A percentile compares a stretch with the other conserved stretches of the same genome.
phyloP scores from a whole-genome alignment of 2,113 vertebrate genomes.

The Anoplopoma fimbria region DNA sequence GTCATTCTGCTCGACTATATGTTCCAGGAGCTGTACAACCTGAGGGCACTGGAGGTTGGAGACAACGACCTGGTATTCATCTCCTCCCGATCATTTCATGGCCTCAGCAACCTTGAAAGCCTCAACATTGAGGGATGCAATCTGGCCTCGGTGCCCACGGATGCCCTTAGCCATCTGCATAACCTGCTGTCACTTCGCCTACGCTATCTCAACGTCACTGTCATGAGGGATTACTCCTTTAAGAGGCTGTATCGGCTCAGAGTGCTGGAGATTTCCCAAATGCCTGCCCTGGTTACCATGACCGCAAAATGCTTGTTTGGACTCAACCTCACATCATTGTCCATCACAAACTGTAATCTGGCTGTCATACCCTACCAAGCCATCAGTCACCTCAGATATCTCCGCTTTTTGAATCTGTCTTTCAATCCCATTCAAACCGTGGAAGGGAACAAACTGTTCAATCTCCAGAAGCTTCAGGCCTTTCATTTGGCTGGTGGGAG shows the following conservation, averaged over 20 bases:
- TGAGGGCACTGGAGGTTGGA: slow-evolving; percentile 96
- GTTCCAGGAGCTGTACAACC: slow-evolving; percentile 98
- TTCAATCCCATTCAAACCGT: slow-evolving; percentile 94
- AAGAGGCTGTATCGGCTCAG: slow-evolving; percentile 95
- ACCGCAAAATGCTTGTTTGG: slow-evolving; percentile 95
- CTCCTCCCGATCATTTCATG: slow-evolving; percentile 95
- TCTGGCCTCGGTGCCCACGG: slow-evolving; percentile 94
- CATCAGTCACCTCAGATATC: slow-evolving; percentile 94
- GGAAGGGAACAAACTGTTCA: slow-evolving; percentile 94
- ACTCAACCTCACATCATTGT: slow-evolving; percentile 95
- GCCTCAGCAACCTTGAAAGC: slow-evolving; percentile 95
- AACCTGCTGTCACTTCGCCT: slow-evolving; percentile 92
- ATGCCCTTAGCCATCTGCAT: slow-evolving; percentile 95
- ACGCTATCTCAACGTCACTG: slow-evolving; percentile 93
- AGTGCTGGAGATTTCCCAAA: slow-evolving; percentile 93
- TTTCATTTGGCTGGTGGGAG: slow-evolving; percentile 95
- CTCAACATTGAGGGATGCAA: slow-evolving; percentile 96
- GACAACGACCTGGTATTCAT: slow-evolving; percentile 98
- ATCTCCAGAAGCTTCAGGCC: slow-evolving; percentile 94
- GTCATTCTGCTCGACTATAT: slow-evolving; percentile 98
- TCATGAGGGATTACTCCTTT: slow-evolving; percentile 96
- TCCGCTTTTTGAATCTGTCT: slow-evolving; percentile 96
- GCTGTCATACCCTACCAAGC: slow-evolving; percentile 92
- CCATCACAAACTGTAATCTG: slow-evolving; percentile 95
- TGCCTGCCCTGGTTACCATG: slow-evolving; percentile 95